Conservation (phyloP, 2,888 invertebrate species). For the Clanis bilineata region DNA sequence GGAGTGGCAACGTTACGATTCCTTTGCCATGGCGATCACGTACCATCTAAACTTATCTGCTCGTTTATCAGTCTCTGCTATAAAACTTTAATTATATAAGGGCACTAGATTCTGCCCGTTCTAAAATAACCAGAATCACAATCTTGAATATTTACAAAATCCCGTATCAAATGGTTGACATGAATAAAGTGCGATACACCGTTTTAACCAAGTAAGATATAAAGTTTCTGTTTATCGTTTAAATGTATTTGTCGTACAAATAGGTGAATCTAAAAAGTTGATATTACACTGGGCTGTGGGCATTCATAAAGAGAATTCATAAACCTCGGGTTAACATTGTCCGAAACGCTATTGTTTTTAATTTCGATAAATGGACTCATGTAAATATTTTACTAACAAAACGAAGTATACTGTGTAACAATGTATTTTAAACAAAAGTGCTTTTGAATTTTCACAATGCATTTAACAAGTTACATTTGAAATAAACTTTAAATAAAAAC, state of each 20-base stretch:
- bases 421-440: neutral
- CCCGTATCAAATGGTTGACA: no score
- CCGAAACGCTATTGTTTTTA: neutral
- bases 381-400: conserved; percentile 16
- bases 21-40: no score
- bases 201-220: no score
- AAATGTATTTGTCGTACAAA: neutral
- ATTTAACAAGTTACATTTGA: neutral
- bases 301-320: conserved; percentile 1
- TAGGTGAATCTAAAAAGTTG: conserved; percentile 1
- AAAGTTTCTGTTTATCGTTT: no score
- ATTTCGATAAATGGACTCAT: neutral
- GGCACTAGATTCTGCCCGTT: no score
- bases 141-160: no score
- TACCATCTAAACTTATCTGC: no score
- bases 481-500: neutral
- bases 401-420: conserved; percentile 15
- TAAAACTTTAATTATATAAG: no score
- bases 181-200: no score
- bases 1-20: no score
- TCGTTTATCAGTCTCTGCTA: no score
- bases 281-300: neutral
- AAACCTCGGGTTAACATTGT: neutral
- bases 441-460: neutral
- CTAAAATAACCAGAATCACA: no score